Evolutionary conservation across 2,888 invertebrate genomes (phyloP).

Genomic region (Diarsia mendica): DNA sequence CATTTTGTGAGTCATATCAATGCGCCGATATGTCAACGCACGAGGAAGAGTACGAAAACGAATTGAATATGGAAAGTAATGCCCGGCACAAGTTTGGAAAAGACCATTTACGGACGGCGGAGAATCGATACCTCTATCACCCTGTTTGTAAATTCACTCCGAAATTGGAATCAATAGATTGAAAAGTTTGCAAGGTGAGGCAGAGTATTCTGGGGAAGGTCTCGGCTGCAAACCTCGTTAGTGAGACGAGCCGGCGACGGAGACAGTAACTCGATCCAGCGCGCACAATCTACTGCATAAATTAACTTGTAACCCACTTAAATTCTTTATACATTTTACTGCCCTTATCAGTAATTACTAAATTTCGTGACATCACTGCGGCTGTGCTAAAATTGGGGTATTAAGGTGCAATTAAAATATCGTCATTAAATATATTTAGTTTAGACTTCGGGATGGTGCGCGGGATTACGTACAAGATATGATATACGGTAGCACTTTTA

Average conservation of each 20-base stretch:
- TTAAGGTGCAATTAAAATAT: conserved; percentile 64
- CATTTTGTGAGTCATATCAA: conserved; percentile 56
- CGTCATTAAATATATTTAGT: conserved; percentile 44
- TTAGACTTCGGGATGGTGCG: conserved; percentile 51
- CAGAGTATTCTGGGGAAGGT: conserved; percentile 36
- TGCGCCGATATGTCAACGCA: conserved; percentile 46
- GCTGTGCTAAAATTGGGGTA: conserved; percentile 67
- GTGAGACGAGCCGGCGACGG: conserved; percentile 48
- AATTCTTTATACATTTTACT: conserved; percentile 56
- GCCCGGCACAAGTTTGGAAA: conserved; percentile 7
- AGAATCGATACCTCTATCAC: conserved; percentile 17
- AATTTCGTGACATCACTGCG: conserved; percentile 72
- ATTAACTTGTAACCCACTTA: conserved; percentile 65
- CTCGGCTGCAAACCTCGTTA: conserved; percentile 56
- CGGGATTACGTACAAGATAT: conserved; percentile 41
- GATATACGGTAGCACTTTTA: conserved; percentile 44
- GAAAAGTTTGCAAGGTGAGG: conserved; percentile 49
- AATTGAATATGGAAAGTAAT: conserved; percentile 33
- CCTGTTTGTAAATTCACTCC: conserved; percentile 46
- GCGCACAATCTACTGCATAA: conserved; percentile 65
- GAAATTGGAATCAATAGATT: conserved; percentile 37
- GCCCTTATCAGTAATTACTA: conserved; percentile 59
- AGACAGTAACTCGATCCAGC: conserved; percentile 58
- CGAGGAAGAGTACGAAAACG: conserved; percentile 28
- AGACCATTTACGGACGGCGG: conserved; percentile 12